Base-by-base conservation (phyloP, 2,888 invertebrate genomes). In the Tanypteryx hageni region DNA sequence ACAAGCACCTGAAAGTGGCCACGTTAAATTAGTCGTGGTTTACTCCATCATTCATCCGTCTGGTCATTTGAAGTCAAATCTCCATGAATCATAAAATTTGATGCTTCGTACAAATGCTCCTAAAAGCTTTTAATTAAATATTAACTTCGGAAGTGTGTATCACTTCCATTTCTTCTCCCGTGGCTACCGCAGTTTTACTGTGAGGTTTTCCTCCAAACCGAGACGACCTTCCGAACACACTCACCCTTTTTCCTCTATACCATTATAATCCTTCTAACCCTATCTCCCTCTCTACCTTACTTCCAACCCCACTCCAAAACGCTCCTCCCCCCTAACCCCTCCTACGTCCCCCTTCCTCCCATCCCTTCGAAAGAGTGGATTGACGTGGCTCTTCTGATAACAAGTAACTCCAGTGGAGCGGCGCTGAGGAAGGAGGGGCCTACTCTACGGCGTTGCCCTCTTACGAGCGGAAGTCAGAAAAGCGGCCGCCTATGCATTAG, bases 361-460 rank as follows among this genome's bases (percentile, higher is more conserved):
- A 44, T 44, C 44, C 44, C 5, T 44, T 44, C 44, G 44, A 44
- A 44, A 16, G 83, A 64, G 64, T 89, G 44, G 68, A 89, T 68
- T 44, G 68, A 89, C 68, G 44, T 59, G 5, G 58, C 86, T 86
- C 64, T 18, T 89, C 89, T 89, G 64, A 89, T 61, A 89, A 89
- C 68, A 83, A 83, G 83, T 16, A 83, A 61, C 89, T 68, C 89
- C 18, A 10, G 61, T 10, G 64, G n/a, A 44, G 57, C 83, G 89
- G 89, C 89, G 64, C 89, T 89, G 61, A 31, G 44, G 89, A 16
- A 31, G 64, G 31, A 16, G 9, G 27, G 64, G 11, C 18, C 64
- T 16, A 16, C 56, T 56, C 83, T 44, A 57, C n/a, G 83, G 56
- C 31, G 82, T 56, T 61, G 61, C 89, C 59, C 68, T 89, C 59